Evolutionary conservation across 2,797 vertebrate genomes (phyloP), one percentile per base, ranked within the genome.

Genomic region (Lepus oiostolus): DNA sequence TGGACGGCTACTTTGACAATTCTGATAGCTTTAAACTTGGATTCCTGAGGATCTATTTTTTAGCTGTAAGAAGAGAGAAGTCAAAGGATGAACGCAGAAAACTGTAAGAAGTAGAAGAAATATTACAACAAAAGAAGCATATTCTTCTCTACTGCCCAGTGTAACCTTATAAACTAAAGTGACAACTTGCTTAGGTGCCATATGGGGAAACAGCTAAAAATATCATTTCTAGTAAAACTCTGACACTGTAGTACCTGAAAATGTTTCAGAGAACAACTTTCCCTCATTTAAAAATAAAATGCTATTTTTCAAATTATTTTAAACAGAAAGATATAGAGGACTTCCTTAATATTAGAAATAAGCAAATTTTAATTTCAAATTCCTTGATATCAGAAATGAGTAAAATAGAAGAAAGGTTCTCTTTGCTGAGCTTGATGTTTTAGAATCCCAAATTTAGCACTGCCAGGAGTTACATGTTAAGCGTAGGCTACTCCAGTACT

Each of bases 241-340:
- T 89, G 54, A 97, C n/a, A 81, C 58, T 93, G 76, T 88, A 63
- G 52, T 95, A 88, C 67, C 72, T 94, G 93, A 92, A 95, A 97
- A 93, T 90, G 96, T 95, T 97, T 96, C 90, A 93, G 94, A 97
- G 96, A 97, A 97, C 95, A 97, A 92, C 96, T 97, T 97, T 72
- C 90, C 82, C 96, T 97, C 83, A 62, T 97, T 97, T 83, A 89
- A 68, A 93, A 92, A 92, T 63, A 32, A 85, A 91, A 84, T 58
- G 88, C 63, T 77, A 68, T 96, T 84, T 47, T 60, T 75, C 54
- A 50, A 81, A 68, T 80, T 96, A 74, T 87, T 86, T 58, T 96
- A 76, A 76, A 91, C 54, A 71, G 79, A 96, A 67, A 79, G 16
- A 79, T 93, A 93, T 22, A 91, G 71, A 93, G 83, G 92, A 94